These are phyloP conservation scores for Clarias platycephalus DNA, from an alignment of 2,797 vertebrate species.

Conservation along the genomic window DNA sequence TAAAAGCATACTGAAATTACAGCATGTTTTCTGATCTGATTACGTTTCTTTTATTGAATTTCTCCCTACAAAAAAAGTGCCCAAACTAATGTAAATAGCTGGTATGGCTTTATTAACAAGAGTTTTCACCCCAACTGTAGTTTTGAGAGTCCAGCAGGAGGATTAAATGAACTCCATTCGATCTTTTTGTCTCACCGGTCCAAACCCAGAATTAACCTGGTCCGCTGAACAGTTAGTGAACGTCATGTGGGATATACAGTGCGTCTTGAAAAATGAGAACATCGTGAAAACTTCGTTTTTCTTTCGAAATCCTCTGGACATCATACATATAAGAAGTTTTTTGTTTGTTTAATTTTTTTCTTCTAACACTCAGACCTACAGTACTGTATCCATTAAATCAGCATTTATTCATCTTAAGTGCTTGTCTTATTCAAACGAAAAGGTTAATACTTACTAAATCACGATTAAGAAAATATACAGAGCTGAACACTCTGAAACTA, in stretches of 20 bases:
- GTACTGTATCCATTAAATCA: neutral
- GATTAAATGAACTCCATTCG: slow-evolving; percentile 5
- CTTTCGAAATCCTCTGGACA: no score
- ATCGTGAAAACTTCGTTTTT: no score
- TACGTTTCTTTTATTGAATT: slow-evolving; percentile 42
- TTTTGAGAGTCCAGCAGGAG: neutral
- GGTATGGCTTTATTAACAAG: slow-evolving; percentile 40
- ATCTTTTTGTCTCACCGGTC: slow-evolving; percentile 20
- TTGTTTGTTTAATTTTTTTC: neutral
- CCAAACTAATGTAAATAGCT: slow-evolving; percentile 8
- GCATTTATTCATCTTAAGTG: slow-evolving; percentile 7
- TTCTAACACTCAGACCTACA: neutral
- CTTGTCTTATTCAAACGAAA: slow-evolving; percentile 1
- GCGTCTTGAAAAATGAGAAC: no score
- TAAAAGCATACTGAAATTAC: slow-evolving; percentile 60
- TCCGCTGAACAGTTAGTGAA: slow-evolving; percentile 4
- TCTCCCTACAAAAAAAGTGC: slow-evolving; percentile 14
- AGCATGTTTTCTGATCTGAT: slow-evolving; percentile 24
- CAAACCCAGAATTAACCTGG: slow-evolving; percentile 15
- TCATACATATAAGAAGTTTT: neutral
- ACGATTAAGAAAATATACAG: slow-evolving; percentile 23
- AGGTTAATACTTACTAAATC: neutral
- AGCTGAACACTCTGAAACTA: slow-evolving; percentile 11
- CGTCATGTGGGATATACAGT: neutral
- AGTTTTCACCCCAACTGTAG: neutral